phyloP scores from a whole-genome alignment of 2,113 vertebrate genomes.

The Brachypodius melanocephalos region DNA sequence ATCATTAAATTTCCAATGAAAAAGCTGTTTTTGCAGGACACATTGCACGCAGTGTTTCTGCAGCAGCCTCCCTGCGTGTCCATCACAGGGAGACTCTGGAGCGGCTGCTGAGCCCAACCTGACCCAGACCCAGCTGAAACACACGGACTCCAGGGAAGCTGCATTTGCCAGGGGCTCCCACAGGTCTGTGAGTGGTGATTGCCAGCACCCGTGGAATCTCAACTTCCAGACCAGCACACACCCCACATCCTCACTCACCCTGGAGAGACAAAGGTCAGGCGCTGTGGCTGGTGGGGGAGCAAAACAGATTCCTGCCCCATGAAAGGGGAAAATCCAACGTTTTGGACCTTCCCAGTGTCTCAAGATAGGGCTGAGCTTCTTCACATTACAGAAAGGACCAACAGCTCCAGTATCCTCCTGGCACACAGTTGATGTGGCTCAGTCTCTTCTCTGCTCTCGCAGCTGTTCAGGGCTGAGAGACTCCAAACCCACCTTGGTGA shows the following conservation, averaged over 20 bases:
- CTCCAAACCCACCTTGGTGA: not conserved
- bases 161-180: not conserved
- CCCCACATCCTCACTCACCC: not conserved
- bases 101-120: not conserved
- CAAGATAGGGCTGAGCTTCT: not conserved
- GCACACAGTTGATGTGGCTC: not conserved
- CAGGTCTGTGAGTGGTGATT: not conserved
- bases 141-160: rapidly evolving
- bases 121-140: not conserved
- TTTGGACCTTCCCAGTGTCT: not conserved
- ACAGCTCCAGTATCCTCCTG: not conserved
- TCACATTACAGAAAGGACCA: not conserved
- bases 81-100: not conserved
- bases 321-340: not conserved
- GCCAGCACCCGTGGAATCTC: rapidly evolving
- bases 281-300: rapidly evolving
- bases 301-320: not conserved
- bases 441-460: not conserved
- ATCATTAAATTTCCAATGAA: not conserved
- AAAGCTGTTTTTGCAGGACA: not conserved
- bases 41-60: not conserved
- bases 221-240: not conserved
- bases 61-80: rapidly evolving
- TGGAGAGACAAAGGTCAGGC: rapidly evolving
- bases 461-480: not conserved